Conservation (phyloP, 92 coral and sea anemone species). For the Heteractis magnifica region DNA sequence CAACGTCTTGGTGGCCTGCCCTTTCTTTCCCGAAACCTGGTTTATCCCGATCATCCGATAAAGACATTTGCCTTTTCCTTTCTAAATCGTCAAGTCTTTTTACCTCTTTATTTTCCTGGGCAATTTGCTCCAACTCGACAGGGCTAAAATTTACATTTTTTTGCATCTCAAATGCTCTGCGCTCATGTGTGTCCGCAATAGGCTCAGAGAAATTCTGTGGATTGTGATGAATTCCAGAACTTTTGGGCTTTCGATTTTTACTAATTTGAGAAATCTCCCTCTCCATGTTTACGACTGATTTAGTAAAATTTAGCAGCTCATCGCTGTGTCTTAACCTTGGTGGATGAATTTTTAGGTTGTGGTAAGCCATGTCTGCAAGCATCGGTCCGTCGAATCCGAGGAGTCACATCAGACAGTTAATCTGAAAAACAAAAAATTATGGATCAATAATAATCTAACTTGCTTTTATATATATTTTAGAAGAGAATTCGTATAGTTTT, state of each 20-base stretch:
- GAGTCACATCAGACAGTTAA: not conserved
- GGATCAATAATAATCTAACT: too few species aligned
- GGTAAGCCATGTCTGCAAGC: not conserved
- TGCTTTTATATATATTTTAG: too few species aligned
- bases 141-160: not conserved
- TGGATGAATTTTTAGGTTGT: not conserved
- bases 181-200: not conserved
- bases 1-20: not conserved
- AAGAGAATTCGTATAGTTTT: too few species aligned
- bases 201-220: not conserved
- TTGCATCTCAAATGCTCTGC: too few species aligned
- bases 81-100: not conserved
- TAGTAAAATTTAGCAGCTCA: slow-evolving; percentile 4
- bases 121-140: not conserved
- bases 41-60: not conserved
- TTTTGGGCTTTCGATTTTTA: not conserved
- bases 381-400: not conserved
- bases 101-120: too few species aligned
- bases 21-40: not conserved
- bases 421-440: too few species aligned
- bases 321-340: not conserved
- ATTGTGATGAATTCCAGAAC: not conserved
- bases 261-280: not conserved
- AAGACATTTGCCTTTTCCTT: not conserved
- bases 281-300: slow-evolving; percentile 21